Evolutionary conservation across 2,113 vertebrate genomes (phyloP), one percentile per base, ranked within the genome.

Genomic region (Chionomys nivalis): DNA sequence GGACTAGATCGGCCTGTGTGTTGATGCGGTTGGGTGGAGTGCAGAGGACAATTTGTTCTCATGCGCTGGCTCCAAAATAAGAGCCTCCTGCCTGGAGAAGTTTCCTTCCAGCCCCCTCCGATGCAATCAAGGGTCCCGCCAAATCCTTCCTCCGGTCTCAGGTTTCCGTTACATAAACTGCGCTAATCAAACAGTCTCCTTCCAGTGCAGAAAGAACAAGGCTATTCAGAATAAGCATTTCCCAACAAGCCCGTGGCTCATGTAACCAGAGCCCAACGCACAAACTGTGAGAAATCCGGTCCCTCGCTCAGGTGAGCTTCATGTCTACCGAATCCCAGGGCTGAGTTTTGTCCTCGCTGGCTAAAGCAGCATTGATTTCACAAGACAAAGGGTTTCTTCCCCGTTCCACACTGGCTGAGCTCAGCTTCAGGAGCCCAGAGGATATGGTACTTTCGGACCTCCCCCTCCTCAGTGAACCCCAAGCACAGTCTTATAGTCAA

Each of bases 141-240:
- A 97, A 96, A 94, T 89, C 95, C 91, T 96, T 90, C 66, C 90
- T 95, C 52, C 52, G 9, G 94, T 78, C 94, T 97, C 97, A 87
- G 78, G 79, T 97, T 97, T 96, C 94, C 0, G 93, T 97, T 95
- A 97, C 94, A 93, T 96, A 97, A 97, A 96, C 94, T 44, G n/a
- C 90, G 94, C 94, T 97, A 94, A 96, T 97, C 96, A 97, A 96
- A 97, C 66, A 94, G 90, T 90, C 88, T 94, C 86, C 89, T 94
- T 96, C 85, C 95, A 82, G 44, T 89, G 85, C 90, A 96, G 94
- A 89, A 66, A 96, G 94, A 89, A 66, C 17, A 55, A 88, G 44
- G 85, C 65, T 79, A 19, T 91, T 87, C 89, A 49, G 82, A 87
- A 44, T 19, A 85, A 70, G 36, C 87, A 52, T 95, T 68, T 63